Evolutionary conservation across 2,113 vertebrate species (phyloP).

Genomic region (Strigops habroptila): DNA sequence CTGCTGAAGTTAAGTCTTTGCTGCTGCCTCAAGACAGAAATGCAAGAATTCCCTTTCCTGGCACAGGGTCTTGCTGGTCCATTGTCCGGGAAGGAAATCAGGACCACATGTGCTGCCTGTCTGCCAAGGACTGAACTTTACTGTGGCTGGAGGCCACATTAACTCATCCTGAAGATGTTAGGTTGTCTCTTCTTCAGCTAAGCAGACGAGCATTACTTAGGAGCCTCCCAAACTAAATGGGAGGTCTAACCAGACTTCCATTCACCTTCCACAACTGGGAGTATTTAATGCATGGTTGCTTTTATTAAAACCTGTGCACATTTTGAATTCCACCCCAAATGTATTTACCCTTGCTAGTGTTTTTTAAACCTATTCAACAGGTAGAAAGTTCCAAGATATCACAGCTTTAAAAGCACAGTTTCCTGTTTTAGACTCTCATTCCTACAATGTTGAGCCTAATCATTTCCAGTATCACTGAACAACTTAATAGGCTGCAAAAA

Average conservation of each 20-base stretch:
- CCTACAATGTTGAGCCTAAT: conserved; percentile 42
- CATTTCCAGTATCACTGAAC: conserved; percentile 59
- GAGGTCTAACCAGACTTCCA: not conserved
- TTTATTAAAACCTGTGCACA: not conserved
- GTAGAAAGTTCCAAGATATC: not conserved
- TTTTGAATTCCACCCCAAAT: not conserved
- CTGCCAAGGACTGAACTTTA: not conserved
- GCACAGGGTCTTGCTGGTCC: not conserved
- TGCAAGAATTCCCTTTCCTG: not conserved
- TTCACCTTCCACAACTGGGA: not conserved
- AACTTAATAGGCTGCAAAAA: conserved; percentile 73
- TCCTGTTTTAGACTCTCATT: not conserved
- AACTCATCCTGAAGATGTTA: not conserved
- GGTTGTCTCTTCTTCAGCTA: not conserved
- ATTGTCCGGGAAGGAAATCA: not conserved
- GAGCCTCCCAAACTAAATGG: not conserved
- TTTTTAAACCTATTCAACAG: not conserved
- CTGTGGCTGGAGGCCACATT: not conserved
- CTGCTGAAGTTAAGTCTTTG: not conserved
- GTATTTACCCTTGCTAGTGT: not conserved
- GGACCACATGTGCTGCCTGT: not conserved
- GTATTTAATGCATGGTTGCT: not conserved
- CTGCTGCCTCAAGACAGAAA: not conserved
- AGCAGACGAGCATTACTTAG: not conserved
- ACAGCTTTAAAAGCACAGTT: not conserved